Percentiles rank a stretch among this genome's conserved stretches.
These are phyloP conservation scores for Channa argus DNA, from an alignment of 2,113 vertebrate species.

Conservation along the genomic window DNA sequence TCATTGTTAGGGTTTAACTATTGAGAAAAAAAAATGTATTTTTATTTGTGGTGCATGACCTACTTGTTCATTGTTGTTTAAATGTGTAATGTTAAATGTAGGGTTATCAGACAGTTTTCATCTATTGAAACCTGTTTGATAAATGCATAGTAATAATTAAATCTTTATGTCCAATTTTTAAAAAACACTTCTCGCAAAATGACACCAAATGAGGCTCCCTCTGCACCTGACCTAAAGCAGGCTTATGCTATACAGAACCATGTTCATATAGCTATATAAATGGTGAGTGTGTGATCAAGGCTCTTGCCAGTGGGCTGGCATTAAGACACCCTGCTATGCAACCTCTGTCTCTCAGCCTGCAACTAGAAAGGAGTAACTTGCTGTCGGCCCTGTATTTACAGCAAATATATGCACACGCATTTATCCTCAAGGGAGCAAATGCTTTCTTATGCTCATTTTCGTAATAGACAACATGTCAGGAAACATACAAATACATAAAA, in stretches of 20 bases:
- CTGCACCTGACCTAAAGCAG: constrained; percentile 1
- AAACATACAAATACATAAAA: constrained; percentile 19
- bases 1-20: too few relatives aligned
- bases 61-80: too few relatives aligned
- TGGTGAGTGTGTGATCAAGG: constrained; percentile 45
- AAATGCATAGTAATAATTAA: too few relatives aligned
- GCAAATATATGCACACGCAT: constrained; percentile 39
- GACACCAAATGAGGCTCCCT: constrained; percentile 13
- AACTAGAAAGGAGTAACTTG: constrained; percentile 71
- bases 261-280: constrained; percentile 58
- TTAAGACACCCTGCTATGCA: constrained; percentile 74
- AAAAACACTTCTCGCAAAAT: too few relatives aligned
- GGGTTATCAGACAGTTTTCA: too few relatives aligned
- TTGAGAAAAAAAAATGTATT: too few relatives aligned
- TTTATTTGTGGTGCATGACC: too few relatives aligned
- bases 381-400: constrained; percentile 68
- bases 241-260: constrained; percentile 49
- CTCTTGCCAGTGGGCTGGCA: constrained; percentile 60
- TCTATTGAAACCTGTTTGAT: too few relatives aligned
- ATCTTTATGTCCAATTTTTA: too few relatives aligned
- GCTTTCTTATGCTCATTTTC: constrained; percentile 36
- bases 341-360: constrained; percentile 65
- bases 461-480: constrained; percentile 55
- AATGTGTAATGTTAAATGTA: too few relatives aligned
- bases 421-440: constrained; percentile 21